phyloP scores from a whole-genome alignment of 2,113 vertebrate species.

The Gallinago undulata region DNA sequence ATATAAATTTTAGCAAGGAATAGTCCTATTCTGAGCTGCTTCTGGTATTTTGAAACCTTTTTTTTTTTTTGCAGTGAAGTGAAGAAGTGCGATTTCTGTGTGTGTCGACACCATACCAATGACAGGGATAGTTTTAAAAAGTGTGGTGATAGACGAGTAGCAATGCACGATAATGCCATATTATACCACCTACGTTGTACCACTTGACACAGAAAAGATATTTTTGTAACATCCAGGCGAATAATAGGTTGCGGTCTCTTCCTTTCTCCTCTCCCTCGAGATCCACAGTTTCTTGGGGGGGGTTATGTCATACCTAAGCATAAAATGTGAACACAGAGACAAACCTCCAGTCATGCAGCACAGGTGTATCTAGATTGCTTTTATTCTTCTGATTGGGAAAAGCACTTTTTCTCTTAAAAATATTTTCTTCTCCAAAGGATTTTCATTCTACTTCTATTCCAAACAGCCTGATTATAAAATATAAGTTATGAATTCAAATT shows the following conservation, averaged over 20 bases:
- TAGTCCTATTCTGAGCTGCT: background rate
- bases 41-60: background rate
- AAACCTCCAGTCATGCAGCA: background rate
- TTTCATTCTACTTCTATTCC: background rate
- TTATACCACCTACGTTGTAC: conserved; percentile 10
- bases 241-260: conserved; percentile 2
- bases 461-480: background rate
- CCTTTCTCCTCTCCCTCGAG: background rate
- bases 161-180: conserved; percentile 4
- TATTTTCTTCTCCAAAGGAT: background rate
- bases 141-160: conserved; percentile 19
- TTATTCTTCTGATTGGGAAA: background rate
- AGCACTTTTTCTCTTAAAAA: background rate
- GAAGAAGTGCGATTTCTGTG: background rate
- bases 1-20: background rate
- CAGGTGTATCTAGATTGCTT: background rate
- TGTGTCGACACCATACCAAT: conserved; percentile 17
- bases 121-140: conserved; percentile 23
- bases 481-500: background rate
- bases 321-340: background rate
- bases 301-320: background rate
- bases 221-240: conserved; percentile 22
- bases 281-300: background rate
- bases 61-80: background rate
- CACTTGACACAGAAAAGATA: background rate